Conservation (phyloP, 1,140 invertebrate species). For the Drosophila albomicans region DNA sequence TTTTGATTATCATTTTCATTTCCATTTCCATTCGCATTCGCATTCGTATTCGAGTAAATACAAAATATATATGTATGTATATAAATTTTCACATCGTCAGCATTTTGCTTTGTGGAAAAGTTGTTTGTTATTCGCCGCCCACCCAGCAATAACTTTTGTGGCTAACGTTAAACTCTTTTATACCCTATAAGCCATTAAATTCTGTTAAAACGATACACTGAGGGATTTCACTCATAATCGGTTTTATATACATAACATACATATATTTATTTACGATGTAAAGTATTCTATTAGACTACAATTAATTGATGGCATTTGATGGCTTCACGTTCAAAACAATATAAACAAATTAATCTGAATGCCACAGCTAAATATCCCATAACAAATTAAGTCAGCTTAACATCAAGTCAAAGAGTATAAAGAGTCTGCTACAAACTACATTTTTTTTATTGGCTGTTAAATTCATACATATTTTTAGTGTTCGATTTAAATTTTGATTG, state of each 20-base stretch:
- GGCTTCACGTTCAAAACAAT: not conserved
- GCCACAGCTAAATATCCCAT: not conserved
- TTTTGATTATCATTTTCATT: constrained; percentile 52
- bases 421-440: too few relatives aligned
- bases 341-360: not conserved
- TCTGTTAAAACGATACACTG: not conserved
- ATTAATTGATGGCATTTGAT: not conserved
- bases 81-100: constrained; percentile 17
- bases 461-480: too few relatives aligned
- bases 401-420: too few relatives aligned
- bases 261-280: not conserved
- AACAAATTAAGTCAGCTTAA: not conserved
- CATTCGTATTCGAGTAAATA: constrained; percentile 13
- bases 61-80: constrained; percentile 2
- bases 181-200: constrained; percentile 11
- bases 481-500: too few relatives aligned
- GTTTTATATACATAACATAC: not conserved
- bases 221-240: too few relatives aligned
- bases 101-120: constrained; percentile 27
- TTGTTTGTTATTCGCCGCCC: constrained; percentile 26
- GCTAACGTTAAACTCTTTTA: constrained; percentile 14
- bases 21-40: constrained; percentile 18
- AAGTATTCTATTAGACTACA: not conserved
- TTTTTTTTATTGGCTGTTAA: too few relatives aligned
- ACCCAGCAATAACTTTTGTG: constrained; percentile 34